Evolutionary conservation across 2,797 vertebrate species (phyloP).

Genomic region (Crenuchus spilurus): DNA sequence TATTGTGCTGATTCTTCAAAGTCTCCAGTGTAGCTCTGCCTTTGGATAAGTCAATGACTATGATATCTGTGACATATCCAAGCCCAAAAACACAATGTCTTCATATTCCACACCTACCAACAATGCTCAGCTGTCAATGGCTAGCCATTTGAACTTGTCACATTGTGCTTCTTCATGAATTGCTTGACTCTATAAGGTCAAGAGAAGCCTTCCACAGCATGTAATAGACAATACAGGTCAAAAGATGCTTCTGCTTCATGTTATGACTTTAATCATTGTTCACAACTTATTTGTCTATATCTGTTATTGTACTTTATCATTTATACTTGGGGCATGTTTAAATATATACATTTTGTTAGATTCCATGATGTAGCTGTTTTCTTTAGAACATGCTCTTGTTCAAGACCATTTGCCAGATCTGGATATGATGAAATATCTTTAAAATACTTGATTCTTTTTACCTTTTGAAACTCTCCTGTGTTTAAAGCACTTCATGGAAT

Average conservation of each 20-base stretch:
- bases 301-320: background rate
- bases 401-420: background rate
- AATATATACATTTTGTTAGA: background rate
- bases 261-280: background rate
- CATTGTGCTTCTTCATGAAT: too few species aligned
- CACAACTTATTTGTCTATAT: background rate
- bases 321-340: background rate
- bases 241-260: background rate
- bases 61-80: background rate
- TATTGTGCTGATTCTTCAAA: background rate
- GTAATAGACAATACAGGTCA: background rate
- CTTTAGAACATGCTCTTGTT: background rate
- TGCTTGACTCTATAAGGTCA: too few species aligned
- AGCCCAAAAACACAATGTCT: background rate
- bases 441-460: background rate
- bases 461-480: background rate
- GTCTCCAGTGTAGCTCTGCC: background rate
- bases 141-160: background rate
- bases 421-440: background rate
- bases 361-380: background rate
- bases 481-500: slow-evolving; percentile 3
- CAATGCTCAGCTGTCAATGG: background rate
- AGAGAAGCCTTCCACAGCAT: background rate
- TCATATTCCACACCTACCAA: background rate
- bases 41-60: background rate